Evolutionary conservation across 92 coral and sea anemone genomes (phyloP), one percentile per base, ranked within the genome.

Genomic region (Phenganax marumi): DNA sequence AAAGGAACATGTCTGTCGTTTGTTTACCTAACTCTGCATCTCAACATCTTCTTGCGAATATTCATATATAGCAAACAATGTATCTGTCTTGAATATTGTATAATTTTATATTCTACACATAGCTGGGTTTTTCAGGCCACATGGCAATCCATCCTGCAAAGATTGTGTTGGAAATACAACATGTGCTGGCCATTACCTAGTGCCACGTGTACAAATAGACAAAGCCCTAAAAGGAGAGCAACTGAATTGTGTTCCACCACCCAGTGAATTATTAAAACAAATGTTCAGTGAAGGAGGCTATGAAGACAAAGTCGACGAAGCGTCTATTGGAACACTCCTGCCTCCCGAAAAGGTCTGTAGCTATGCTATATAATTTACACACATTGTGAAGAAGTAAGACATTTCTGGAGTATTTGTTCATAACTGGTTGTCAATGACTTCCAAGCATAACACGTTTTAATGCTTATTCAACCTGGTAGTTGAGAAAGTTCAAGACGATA

Each of bases 281-380:
- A 69, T 85, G 79, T 85, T 85, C 80, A 70, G 80, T 80, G 72
- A 85, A 68, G 88, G 66, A 12, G 81, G 69, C 84, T 55, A 78
- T 70, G 85, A 85, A 57, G 80, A 85, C 47, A 85, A 70, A 85
- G 79, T 85, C 24, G 85, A 85, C 21, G 80, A 85, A 80, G 85
- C 88, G 54, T 85, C 85, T 57, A 79, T 79, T 60, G 55, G 62
- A 23, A 85, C 88, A 16, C 88, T 85, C 52, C 85, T 85, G 58
- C 84, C 88, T 76, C 88, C 81, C 54, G 88, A 85, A 22, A 79
- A 85, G 85, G 88, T 85, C 24, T 79, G 88, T 85, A 80, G 39
- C 73, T 66, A 66, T 17, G 73, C 73, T 66, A 5, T 46, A 66
- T 66, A 24, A 66, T n/a, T 66, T 66, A 24, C 19, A 26, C 24